Evolutionary conservation across 2,113 vertebrate genomes (phyloP), one percentile per base, ranked within the genome.

Genomic region (Genyomyrus donnyi): DNA sequence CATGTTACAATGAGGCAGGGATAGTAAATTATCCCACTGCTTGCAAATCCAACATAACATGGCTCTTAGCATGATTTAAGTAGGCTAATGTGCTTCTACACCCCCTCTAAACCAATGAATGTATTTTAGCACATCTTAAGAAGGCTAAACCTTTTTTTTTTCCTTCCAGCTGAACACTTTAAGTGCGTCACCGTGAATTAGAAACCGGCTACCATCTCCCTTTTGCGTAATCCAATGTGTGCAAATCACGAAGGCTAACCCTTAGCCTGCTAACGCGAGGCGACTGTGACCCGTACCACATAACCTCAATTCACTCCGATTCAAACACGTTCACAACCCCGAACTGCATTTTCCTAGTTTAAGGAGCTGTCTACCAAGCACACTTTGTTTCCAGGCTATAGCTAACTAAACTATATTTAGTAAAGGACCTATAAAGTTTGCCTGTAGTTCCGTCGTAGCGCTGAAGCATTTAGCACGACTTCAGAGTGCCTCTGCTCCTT

Each of bases 31-130:
- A 87, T 52, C 31, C 85, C 31, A 13, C 50, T 53, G n/a, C 48
- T 52, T 87, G 85, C 85, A 53, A 87, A 87, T 87, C 85, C 49
- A 53, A 53, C 48, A 27, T 39, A 80, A 87, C 85, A 56, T 87
- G 85, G 45, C 49, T 53, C 85, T 87, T 87, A 87, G 85, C 85
- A 53, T 53, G 85, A 87, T 17, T 87, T 87, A 87, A 85, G 45
- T 50, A 87, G 85, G 31, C 85, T 56, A 87, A 87, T 48, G 31
- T 31, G 48, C 17, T 87, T 87, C 48, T 27, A 48, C 49, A 70
- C 31, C 48, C 13, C 85, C 27, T 31, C 27, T 87, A 87, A 56
- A 87, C 85, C 85, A 87, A 87, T 9, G 85, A 87, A 56, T 56
- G 50, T 56, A 39, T 87, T 53, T 87, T 53, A 87, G 50, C 15